phyloP scores from a whole-genome alignment of 2,888 invertebrate genomes.

The Catocala nupta region DNA sequence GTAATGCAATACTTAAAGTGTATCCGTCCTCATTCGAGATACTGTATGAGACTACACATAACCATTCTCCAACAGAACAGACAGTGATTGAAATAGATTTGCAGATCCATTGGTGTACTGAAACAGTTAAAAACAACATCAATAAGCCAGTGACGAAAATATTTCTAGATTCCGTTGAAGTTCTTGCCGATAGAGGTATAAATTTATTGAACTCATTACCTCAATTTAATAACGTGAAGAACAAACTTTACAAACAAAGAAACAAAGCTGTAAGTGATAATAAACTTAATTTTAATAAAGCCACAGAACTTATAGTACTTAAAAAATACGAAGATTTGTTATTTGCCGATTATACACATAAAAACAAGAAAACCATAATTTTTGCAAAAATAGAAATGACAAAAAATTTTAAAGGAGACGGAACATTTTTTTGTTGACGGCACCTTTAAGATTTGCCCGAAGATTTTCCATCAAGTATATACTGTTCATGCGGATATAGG shows the following conservation, averaged over 20 bases:
- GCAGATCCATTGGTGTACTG: constrained; percentile 22
- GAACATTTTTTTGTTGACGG: neutral
- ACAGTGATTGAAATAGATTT: constrained; percentile 20
- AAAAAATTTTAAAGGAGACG: neutral
- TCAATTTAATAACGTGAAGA: constrained; percentile 22
- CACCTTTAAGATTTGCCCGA: neutral
- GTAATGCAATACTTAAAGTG: constrained; percentile 19
- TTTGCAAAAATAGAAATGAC: constrained; percentile 5
- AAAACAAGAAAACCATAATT: constrained; percentile 20
- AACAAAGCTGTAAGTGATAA: constrained; percentile 24
- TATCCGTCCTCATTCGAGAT: constrained; percentile 18
- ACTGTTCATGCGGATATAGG: no score
- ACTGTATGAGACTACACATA: constrained; percentile 25
- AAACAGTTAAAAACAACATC: constrained; percentile 23
- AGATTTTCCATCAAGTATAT: neutral
- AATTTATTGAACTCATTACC: constrained; percentile 22
- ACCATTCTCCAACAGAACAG: constrained; percentile 17
- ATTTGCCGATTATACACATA: constrained; percentile 19
- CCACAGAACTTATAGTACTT: constrained; percentile 17
- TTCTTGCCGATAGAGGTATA: constrained; percentile 18
- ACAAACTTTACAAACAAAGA: constrained; percentile 23
- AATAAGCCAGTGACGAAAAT: constrained; percentile 17
- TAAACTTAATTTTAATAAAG: constrained; percentile 21
- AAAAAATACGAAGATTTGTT: constrained; percentile 25
- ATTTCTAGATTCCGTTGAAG: constrained; percentile 17